Percentiles rank a stretch among this genome's conserved stretches.
Conservation (phyloP, 2,113 vertebrate species). For the Patagioenas fasciata region DNA sequence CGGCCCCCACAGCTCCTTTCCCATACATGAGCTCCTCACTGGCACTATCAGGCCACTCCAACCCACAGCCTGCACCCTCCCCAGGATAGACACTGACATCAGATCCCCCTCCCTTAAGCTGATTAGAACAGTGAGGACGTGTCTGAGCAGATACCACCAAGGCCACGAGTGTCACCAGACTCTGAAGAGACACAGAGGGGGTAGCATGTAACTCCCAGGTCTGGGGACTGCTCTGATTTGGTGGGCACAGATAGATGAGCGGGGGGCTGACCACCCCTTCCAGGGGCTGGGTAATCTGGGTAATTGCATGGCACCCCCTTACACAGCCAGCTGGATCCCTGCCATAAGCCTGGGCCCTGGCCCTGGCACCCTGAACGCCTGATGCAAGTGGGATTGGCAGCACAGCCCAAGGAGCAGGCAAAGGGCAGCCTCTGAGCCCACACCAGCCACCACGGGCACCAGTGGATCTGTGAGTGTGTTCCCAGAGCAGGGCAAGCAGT, state of each 20-base stretch:
- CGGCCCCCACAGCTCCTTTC: neutral
- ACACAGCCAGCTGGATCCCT: neutral
- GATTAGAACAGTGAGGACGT: neutral
- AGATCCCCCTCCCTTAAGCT: constrained; percentile 29
- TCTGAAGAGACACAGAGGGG: neutral
- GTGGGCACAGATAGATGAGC: neutral
- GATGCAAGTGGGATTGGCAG: neutral
- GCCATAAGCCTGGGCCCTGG: neutral
- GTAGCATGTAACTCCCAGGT: neutral
- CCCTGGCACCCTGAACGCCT: neutral
- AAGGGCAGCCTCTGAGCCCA: neutral
- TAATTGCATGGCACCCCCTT: neutral
- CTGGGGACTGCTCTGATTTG: neutral
- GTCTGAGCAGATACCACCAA: neutral
- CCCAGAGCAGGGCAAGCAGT: neutral
- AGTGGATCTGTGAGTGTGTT: neutral
- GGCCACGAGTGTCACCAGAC: neutral
- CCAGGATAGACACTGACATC: neutral
- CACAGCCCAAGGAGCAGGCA: neutral
- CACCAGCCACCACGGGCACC: neutral
- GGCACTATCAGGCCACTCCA: neutral
- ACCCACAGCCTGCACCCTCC: neutral
- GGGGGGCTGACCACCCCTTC: neutral
- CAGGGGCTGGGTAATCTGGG: neutral
- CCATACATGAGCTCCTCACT: rapidly evolving